These are phyloP conservation scores for Atrichornis clamosus DNA, from an alignment of 2,113 vertebrate species.

Conservation along the genomic window DNA sequence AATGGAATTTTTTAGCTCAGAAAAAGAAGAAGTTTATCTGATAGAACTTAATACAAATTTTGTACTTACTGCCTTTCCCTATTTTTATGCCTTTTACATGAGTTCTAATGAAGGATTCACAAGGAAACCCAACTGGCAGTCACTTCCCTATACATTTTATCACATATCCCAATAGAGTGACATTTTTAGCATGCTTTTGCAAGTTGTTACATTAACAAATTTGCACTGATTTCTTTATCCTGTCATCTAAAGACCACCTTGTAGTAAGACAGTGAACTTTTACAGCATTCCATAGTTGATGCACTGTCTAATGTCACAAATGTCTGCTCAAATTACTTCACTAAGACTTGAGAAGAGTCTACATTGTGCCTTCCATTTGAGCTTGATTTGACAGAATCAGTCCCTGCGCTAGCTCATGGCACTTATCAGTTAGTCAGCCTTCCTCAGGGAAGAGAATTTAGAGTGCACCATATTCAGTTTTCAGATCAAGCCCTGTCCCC, in stretches of 20 bases:
- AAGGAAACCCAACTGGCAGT: slow-evolving; percentile 43
- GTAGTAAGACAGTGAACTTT: slow-evolving; percentile 76
- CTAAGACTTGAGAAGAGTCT: slow-evolving; percentile 76
- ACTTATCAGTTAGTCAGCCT: slow-evolving; percentile 85
- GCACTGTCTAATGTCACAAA: slow-evolving; percentile 88
- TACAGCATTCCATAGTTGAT: slow-evolving; percentile 74
- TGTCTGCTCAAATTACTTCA: slow-evolving; percentile 85
- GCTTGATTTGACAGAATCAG: slow-evolving; percentile 84
- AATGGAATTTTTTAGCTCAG: neutral
- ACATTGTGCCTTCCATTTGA: slow-evolving; percentile 78
- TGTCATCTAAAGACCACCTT: slow-evolving; percentile 83
- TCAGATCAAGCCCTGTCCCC: slow-evolving; percentile 79
- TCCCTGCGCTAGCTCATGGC: slow-evolving; percentile 79
- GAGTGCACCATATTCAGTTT: slow-evolving; percentile 83
- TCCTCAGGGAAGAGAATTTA: slow-evolving; percentile 78
- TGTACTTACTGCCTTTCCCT: neutral
- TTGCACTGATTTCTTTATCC: slow-evolving; percentile 80
- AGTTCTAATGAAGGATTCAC: slow-evolving; percentile 39
- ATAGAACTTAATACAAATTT: neutral
- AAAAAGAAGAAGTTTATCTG: neutral
- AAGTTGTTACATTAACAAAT: slow-evolving; percentile 86
- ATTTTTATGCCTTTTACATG: slow-evolving; percentile 25
- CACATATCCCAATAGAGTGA: slow-evolving; percentile 70
- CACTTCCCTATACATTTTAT: slow-evolving; percentile 68
- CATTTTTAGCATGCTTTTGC: slow-evolving; percentile 78